These are phyloP conservation scores for Lordiphosa collinella DNA, from an alignment of 1,140 invertebrate species.

Conservation along the genomic window DNA sequence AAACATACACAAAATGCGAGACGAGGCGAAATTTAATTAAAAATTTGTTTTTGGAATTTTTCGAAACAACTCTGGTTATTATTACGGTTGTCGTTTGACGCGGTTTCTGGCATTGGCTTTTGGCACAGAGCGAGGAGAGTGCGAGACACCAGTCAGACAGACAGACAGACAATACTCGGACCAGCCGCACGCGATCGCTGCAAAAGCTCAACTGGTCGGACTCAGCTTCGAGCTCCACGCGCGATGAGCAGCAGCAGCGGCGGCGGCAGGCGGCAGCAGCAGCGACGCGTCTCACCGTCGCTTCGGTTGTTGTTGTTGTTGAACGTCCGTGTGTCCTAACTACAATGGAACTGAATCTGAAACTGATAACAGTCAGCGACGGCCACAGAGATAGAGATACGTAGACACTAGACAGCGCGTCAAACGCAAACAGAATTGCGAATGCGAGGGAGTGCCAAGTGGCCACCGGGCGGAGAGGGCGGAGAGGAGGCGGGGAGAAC, in stretches of 20 bases:
- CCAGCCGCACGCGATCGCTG: constrained; percentile 75
- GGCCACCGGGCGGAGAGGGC: neutral
- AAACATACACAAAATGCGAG: constrained; percentile 15
- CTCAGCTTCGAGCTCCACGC: constrained; percentile 20
- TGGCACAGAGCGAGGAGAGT: constrained; percentile 15
- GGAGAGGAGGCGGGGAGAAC: neutral
- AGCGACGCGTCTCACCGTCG: neutral
- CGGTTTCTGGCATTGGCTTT: constrained; percentile 24
- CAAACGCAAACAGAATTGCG: neutral
- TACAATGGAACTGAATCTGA: neutral
- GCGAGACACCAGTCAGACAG: constrained; percentile 4
- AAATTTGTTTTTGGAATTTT: constrained; percentile 11
- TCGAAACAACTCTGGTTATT: neutral
- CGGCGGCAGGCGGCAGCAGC: neutral
- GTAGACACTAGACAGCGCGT: neutral
- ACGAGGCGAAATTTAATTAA: constrained; percentile 29
- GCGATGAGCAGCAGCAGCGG: constrained; percentile 9
- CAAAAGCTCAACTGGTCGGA: constrained; percentile 72
- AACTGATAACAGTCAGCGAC: neutral
- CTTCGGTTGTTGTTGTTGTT: too few relatives aligned
- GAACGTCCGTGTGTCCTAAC: neutral
- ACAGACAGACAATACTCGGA: constrained; percentile 22
- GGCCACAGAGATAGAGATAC: neutral
- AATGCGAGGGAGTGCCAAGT: neutral
- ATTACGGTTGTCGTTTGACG: constrained; percentile 18